These are phyloP conservation scores for Cynodonichthys magdalenae DNA, from an alignment of 2,797 vertebrate species.

Conservation along the genomic window DNA sequence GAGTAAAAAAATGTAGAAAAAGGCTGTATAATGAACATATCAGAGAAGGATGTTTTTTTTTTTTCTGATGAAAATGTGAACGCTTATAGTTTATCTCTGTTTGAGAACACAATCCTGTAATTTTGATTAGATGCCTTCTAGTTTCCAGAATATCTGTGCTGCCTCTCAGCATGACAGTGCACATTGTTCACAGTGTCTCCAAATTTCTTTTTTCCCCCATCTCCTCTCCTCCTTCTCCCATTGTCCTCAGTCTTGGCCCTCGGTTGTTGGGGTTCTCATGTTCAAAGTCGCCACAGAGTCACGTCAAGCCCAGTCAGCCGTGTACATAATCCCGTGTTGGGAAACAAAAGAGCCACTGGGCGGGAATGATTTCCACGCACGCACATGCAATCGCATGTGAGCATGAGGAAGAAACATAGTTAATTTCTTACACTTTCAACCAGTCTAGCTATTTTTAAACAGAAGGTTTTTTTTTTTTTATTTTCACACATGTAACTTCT, in stretches of 20 bases:
- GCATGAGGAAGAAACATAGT: slow-evolving; percentile 12
- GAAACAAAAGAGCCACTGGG: slow-evolving; percentile 52
- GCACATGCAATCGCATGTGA: background rate
- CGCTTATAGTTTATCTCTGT: no score
- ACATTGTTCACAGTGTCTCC: slow-evolving; percentile 1
- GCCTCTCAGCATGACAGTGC: slow-evolving; percentile 18
- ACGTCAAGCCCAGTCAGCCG: slow-evolving; percentile 35
- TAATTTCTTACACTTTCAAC: background rate
- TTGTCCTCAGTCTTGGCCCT: slow-evolving; percentile 25
- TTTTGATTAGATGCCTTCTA: background rate
- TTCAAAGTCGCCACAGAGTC: slow-evolving; percentile 57
- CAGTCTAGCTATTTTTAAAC: slow-evolving; percentile 15
- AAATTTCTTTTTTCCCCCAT: background rate
- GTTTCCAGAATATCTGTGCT: slow-evolving; percentile 1
- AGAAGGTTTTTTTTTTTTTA: slow-evolving; percentile 3
- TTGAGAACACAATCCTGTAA: background rate
- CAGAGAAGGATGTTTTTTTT: background rate
- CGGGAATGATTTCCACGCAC: slow-evolving; percentile 17
- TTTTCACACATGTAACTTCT: slow-evolving; percentile 11
- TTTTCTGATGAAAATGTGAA: background rate
- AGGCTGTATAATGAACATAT: slow-evolving; percentile 1
- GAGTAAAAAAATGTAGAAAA: slow-evolving; percentile 37
- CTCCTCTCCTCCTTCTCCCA: background rate
- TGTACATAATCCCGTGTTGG: slow-evolving; percentile 55
- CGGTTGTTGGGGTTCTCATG: slow-evolving; percentile 44